Evolutionary conservation across 2,888 invertebrate species (phyloP).

Genomic region (Stenchaetothrips biformis): DNA sequence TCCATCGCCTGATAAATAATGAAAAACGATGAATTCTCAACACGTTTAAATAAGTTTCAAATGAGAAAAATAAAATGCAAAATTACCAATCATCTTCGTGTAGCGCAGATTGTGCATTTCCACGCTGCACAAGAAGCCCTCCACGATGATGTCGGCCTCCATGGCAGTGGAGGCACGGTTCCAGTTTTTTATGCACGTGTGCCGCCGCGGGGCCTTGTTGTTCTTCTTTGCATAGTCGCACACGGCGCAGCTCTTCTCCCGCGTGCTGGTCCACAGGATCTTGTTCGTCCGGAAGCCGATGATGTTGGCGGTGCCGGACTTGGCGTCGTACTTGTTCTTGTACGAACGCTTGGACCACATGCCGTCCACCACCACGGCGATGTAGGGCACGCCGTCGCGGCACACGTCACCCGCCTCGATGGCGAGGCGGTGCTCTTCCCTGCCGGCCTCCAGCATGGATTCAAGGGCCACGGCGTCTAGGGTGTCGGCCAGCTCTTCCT

Average conservation of each 20-base stretch:
- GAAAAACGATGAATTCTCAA: no score
- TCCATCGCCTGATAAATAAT: no score
- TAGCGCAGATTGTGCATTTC: conserved; percentile 40
- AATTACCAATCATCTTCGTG: conserved; percentile 41
- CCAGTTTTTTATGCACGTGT: conserved; percentile 43
- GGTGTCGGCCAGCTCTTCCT: background rate
- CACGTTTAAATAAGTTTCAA: no score
- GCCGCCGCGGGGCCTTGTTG: conserved; percentile 32
- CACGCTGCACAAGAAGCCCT: conserved; percentile 41
- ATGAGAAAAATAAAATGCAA: no score
- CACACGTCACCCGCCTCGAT: conserved; percentile 24
- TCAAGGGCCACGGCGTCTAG: conserved; percentile 16
- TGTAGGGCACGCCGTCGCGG: conserved; percentile 25
- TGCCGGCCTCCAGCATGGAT: conserved; percentile 27
- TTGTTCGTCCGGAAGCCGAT: conserved; percentile 37
- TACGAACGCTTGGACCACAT: conserved; percentile 28
- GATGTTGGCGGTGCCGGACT: conserved; percentile 32
- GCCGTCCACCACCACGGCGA: conserved; percentile 30
- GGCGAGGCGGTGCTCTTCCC: conserved; percentile 27
- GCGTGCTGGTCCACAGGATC: conserved; percentile 40
- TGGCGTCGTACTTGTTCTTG: conserved; percentile 27
- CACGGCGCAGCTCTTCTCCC: conserved; percentile 41
- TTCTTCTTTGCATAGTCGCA: conserved; percentile 38
- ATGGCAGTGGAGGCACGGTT: conserved; percentile 41
- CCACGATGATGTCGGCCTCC: conserved; percentile 42